These are phyloP conservation scores for Falco naumanni DNA, from an alignment of 2,797 vertebrate genomes.

Conservation along the genomic window DNA sequence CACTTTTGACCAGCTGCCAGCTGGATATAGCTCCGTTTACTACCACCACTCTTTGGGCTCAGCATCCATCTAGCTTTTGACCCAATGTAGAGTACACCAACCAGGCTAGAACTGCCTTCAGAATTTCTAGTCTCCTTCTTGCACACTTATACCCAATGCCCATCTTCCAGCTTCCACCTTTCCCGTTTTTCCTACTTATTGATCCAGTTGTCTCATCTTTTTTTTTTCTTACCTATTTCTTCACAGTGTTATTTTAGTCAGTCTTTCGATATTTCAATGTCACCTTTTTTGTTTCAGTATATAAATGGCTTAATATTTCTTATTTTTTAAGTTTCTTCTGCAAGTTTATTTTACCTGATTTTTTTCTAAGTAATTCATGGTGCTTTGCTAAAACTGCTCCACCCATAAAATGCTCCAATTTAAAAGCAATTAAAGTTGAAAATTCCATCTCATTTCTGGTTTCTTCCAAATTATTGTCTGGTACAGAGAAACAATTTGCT, in stretches of 20 bases:
- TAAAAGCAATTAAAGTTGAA: not conserved
- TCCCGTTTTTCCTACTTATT: not conserved
- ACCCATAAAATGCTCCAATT: not conserved
- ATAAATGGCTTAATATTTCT: not conserved
- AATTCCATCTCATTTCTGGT: not conserved
- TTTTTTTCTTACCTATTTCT: not conserved
- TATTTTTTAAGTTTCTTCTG: not conserved
- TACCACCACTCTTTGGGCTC: too few relatives aligned
- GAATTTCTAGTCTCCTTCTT: not conserved
- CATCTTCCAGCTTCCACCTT: not conserved
- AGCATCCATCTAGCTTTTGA: too few relatives aligned
- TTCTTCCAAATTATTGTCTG: not conserved
- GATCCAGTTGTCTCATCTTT: not conserved
- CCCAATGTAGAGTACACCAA: too few relatives aligned
- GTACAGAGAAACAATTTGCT: not conserved
- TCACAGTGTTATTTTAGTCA: not conserved
- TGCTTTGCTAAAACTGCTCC: not conserved
- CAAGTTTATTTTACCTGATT: not conserved
- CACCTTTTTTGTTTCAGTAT: not conserved
- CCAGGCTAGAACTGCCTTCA: not conserved
- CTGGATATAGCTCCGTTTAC: too few relatives aligned
- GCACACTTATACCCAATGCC: not conserved
- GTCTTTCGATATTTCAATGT: not conserved
- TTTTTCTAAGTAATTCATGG: not conserved
- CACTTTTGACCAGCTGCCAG: too few relatives aligned